phyloP scores from a whole-genome alignment of 1,140 invertebrate genomes.

The Oryctes rhinoceros region DNA sequence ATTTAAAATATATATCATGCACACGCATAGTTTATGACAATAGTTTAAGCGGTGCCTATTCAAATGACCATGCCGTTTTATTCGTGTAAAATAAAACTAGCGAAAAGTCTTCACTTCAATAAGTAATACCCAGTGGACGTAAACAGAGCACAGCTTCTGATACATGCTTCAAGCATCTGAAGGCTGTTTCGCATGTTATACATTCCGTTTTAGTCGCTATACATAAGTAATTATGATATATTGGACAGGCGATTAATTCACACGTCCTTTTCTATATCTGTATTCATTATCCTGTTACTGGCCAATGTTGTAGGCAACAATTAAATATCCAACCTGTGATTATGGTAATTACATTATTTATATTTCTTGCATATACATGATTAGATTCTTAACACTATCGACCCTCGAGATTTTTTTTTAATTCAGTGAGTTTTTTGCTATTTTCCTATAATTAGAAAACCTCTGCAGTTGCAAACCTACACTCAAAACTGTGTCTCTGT shows the following conservation, averaged over 20 bases:
- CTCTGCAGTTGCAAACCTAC: slow-evolving; percentile 27
- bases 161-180: slow-evolving; percentile 46
- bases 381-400: slow-evolving; percentile 38
- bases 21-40: too few relatives aligned
- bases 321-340: slow-evolving; percentile 42
- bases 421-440: background rate
- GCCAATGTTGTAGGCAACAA: slow-evolving; percentile 38
- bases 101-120: slow-evolving; percentile 16
- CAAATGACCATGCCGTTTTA: too few relatives aligned
- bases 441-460: slow-evolving; percentile 26
- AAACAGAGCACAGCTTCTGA: slow-evolving; percentile 44
- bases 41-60: too few relatives aligned
- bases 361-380: slow-evolving; percentile 27
- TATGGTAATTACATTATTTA: slow-evolving; percentile 40
- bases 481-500: background rate
- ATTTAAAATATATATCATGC: too few relatives aligned
- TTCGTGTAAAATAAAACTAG: background rate
- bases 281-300: slow-evolving; percentile 43
- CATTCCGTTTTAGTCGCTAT: slow-evolving; percentile 43
- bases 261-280: slow-evolving; percentile 42
- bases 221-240: slow-evolving; percentile 47
- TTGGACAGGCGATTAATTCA: slow-evolving; percentile 46
- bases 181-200: slow-evolving; percentile 45
- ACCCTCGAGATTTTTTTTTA: slow-evolving; percentile 35
- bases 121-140: slow-evolving; percentile 6